These are phyloP conservation scores for Telmatherina bonti DNA, from an alignment of 2,797 vertebrate genomes.

Conservation along the genomic window DNA sequence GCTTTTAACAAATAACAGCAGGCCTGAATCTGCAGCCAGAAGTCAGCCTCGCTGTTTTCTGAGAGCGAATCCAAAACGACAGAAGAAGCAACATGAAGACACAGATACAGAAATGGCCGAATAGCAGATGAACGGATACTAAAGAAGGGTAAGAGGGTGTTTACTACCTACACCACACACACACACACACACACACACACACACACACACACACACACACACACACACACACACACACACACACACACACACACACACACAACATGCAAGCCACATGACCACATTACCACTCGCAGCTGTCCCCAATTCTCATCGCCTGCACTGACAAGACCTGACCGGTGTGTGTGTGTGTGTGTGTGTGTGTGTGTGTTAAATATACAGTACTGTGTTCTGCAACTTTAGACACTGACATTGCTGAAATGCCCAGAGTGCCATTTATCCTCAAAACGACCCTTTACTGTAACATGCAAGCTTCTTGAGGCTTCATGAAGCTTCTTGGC, in stretches of 20 bases:
- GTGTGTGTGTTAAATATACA: constrained; percentile 63
- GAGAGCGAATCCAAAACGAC: constrained; percentile 33
- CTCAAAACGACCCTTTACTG: constrained; percentile 31
- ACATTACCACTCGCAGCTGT: constrained; percentile 75
- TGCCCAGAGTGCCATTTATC: constrained; percentile 48
- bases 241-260: constrained; percentile 45
- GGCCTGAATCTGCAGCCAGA: background rate
- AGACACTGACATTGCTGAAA: constrained; percentile 50
- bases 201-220: no score
- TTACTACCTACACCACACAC: constrained; percentile 54
- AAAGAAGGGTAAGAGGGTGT: constrained; percentile 64
- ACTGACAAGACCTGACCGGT: constrained; percentile 61
- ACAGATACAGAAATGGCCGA: constrained; percentile 30
- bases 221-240: no score
- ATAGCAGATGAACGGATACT: constrained; percentile 54
- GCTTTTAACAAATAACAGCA: constrained; percentile 2
- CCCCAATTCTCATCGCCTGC: constrained; percentile 59
- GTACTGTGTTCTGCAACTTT: constrained; percentile 50
- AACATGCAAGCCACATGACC: constrained; percentile 63
- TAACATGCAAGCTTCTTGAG: constrained; percentile 14
- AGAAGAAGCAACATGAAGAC: constrained; percentile 14
- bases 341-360: constrained; percentile 46
- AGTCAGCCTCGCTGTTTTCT: background rate
- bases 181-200: no score
- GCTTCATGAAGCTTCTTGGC: background rate